Evolutionary conservation across 2,888 invertebrate genomes (phyloP).

Genomic region (Cremastinae sp.): DNA sequence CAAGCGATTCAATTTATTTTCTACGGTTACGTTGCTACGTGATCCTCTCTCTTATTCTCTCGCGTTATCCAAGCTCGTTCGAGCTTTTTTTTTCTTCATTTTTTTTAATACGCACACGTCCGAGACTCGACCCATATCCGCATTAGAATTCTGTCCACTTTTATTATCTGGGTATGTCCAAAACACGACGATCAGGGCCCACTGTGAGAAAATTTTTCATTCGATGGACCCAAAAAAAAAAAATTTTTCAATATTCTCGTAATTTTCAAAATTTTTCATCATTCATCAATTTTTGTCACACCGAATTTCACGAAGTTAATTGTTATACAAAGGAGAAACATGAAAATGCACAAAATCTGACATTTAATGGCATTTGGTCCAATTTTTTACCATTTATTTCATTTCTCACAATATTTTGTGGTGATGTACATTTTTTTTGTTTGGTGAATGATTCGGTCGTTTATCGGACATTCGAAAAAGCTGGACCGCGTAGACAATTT

Average conservation of each 20-base stretch:
- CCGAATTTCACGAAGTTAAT: too few relatives aligned
- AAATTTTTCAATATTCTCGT: slow-evolving; percentile 7
- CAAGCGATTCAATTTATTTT: slow-evolving; percentile 78
- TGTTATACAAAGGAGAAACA: not conserved
- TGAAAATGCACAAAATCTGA: not conserved
- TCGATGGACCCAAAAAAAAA: not conserved
- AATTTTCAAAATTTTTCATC: not conserved
- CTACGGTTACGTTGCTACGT: slow-evolving; percentile 63
- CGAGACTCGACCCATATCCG: slow-evolving; percentile 48
- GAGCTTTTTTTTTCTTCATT: slow-evolving; percentile 47
- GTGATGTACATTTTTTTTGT: slow-evolving; percentile 54
- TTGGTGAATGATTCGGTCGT: not conserved
- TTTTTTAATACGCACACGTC: slow-evolving; percentile 12
- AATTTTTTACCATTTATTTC: slow-evolving; percentile 18
- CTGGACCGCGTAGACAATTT: slow-evolving; percentile 21
- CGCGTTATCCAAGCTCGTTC: slow-evolving; percentile 44
- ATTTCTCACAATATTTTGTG: not conserved
- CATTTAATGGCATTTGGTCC: slow-evolving; percentile 8
- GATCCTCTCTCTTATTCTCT: slow-evolving; percentile 45
- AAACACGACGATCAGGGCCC: slow-evolving; percentile 12
- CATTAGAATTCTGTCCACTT: slow-evolving; percentile 48
- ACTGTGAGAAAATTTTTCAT: not conserved
- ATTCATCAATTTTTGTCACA: too few relatives aligned
- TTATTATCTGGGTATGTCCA: slow-evolving; percentile 33
- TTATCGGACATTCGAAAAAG: slow-evolving; percentile 44